A percentile compares a stretch with the other conserved stretches of the same genome.
phyloP scores from a whole-genome alignment of 2,888 invertebrate species.

The Carterocephalus palaemon region DNA sequence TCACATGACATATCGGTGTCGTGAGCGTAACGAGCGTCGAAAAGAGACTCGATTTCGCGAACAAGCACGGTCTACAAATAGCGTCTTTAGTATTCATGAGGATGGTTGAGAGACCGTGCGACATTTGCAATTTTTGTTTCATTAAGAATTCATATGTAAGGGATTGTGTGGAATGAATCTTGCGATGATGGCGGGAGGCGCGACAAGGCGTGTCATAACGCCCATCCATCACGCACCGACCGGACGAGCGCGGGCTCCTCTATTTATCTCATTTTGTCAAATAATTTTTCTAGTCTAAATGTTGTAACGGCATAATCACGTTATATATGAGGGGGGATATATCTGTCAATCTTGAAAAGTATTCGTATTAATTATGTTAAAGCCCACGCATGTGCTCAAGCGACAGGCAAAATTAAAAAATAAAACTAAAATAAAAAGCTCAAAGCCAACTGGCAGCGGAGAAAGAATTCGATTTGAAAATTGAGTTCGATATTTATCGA shows the following conservation, averaged over 20 bases:
- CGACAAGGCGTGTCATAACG: slow-evolving; percentile 40
- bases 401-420: too few relatives aligned
- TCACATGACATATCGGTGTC: slow-evolving; percentile 59
- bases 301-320: too few relatives aligned
- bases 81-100: slow-evolving; percentile 77
- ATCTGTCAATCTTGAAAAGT: background rate
- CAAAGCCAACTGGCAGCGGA: too few relatives aligned
- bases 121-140: slow-evolving; percentile 77
- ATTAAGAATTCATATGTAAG: slow-evolving; percentile 74
- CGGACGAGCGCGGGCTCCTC: slow-evolving; percentile 37
- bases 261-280: slow-evolving; percentile 48
- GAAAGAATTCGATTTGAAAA: too few relatives aligned
- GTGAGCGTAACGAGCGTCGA: slow-evolving; percentile 54
- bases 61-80: slow-evolving; percentile 68
- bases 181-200: slow-evolving; percentile 38
- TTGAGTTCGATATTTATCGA: too few relatives aligned
- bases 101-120: slow-evolving; percentile 62
- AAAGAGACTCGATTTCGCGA: slow-evolving; percentile 63
- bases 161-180: slow-evolving; percentile 65
- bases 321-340: background rate
- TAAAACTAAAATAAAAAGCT: too few relatives aligned
- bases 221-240: slow-evolving; percentile 44
- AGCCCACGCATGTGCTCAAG: too few relatives aligned
- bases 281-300: slow-evolving; percentile 38
- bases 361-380: too few relatives aligned